A percentile compares a stretch with the other conserved stretches of the same genome.
phyloP scores from a whole-genome alignment of 2,888 invertebrate genomes.

The Eustalomyia histrio region DNA sequence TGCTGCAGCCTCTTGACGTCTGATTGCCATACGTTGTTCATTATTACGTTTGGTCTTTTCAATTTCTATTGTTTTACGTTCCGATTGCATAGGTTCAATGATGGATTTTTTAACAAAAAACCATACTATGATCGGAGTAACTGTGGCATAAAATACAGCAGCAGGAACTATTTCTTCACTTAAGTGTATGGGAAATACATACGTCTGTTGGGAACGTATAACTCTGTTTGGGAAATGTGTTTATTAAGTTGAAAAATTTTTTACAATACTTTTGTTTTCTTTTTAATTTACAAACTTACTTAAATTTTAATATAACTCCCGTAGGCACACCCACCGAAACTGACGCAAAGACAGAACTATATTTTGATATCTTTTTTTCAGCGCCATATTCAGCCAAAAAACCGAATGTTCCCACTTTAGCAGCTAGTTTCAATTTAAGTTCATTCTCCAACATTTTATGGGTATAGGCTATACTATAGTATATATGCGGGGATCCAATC shows the following conservation, averaged over 20 bases:
- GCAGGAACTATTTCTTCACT: constrained; percentile 94
- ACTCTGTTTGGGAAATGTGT: constrained; percentile 82
- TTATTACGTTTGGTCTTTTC: constrained; percentile 91
- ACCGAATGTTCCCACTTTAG: constrained; percentile 92
- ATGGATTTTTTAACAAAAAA: constrained; percentile 90
- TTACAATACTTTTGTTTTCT: background rate
- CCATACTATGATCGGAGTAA: constrained; percentile 91
- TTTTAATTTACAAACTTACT: constrained; percentile 81
- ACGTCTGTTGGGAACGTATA: constrained; percentile 91
- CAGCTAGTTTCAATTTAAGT: constrained; percentile 86
- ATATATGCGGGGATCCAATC: constrained; percentile 90
- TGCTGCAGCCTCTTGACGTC: constrained; percentile 90
- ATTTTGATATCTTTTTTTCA: constrained; percentile 94
- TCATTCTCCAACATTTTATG: constrained; percentile 90
- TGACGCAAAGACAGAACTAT: constrained; percentile 91
- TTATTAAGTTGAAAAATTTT: background rate
- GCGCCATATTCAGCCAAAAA: constrained; percentile 93
- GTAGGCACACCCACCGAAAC: constrained; percentile 91
- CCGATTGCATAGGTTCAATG: constrained; percentile 90
- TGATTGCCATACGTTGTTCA: constrained; percentile 85
- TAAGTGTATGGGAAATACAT: constrained; percentile 92
- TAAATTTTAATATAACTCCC: constrained; percentile 93
- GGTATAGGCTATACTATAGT: constrained; percentile 86
- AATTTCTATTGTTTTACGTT: constrained; percentile 88
- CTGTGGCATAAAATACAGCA: constrained; percentile 95